Evolutionary conservation across 2,888 invertebrate species (phyloP), one percentile per base, ranked within the genome.

Genomic region (Ischnura elegans): DNA sequence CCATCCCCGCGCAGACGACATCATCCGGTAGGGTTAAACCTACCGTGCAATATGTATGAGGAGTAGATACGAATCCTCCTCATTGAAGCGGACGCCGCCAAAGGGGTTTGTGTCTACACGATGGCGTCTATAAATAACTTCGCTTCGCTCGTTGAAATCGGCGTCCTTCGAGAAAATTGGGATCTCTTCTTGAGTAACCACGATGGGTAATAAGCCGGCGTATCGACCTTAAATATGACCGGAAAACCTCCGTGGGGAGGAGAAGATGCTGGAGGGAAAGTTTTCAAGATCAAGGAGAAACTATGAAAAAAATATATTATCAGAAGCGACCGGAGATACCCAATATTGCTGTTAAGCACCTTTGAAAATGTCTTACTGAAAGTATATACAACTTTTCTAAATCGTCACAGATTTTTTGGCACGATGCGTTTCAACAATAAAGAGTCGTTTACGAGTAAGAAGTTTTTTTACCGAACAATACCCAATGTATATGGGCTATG

Each of bases 31-130:
- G 42, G 55, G 36, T 47, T 43, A 46, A 86, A 86, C 43, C 86
- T 86, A 86, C 45, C 43, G 86, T 86, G 86, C 86, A 46, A 86
- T 86, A 45, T 45, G 86, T 86, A 45, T 45, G 86, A 45, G 86
- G 46, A 86, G 25, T 13, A 51, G 51, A 51, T 13, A 10, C 16
- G 13, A 10, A 19, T 8, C 19, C 51, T 6, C 51, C 13, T 19
- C 51, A 47, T 5, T 47, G 47, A 5, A 47, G n/a, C n/a, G n/a
- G n/a, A 85, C 86, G 45, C 46, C 86, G 86, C 86, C 86, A 29
- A 29, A 29, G 66, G 29, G 66, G n/a, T n/a, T n/a, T 29, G 29
- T 76, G 66, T 29, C 29, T 29, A 29, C 66, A 76, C n/a, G 29
- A 76, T 6, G 21, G 85, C 21, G n/a, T 45, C 43, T 25, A n/a